These are phyloP conservation scores for Dicyrtoma fusca DNA, from an alignment of 2,888 invertebrate species.

Conservation along the genomic window DNA sequence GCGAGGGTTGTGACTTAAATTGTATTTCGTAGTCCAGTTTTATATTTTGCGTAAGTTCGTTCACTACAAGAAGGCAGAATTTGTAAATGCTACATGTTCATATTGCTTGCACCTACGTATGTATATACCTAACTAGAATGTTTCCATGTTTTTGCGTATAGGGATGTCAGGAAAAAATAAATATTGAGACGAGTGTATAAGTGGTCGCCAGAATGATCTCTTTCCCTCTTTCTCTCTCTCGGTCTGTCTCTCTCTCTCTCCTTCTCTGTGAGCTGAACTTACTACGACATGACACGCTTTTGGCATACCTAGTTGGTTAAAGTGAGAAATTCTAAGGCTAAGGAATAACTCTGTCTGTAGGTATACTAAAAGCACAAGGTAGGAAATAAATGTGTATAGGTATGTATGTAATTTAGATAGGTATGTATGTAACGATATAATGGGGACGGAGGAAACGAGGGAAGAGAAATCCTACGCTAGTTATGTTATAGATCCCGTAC, in stretches of 20 bases:
- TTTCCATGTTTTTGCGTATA: not conserved
- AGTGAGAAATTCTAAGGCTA: not conserved
- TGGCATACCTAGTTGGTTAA: not conserved
- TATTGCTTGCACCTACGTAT: no score
- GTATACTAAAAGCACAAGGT: not conserved
- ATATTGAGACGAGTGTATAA: not conserved
- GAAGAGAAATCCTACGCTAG: conserved; percentile 10
- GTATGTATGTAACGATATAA: not conserved
- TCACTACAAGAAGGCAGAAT: no score
- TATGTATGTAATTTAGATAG: not conserved
- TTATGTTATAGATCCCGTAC: conserved; percentile 21
- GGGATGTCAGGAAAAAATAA: not conserved
- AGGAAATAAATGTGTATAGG: conserved; percentile 5
- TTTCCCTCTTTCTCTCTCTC: no score
- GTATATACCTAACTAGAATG: no score
- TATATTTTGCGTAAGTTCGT: no score
- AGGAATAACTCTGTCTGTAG: not conserved
- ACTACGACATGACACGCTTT: conserved; percentile 1
- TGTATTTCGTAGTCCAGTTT: no score
- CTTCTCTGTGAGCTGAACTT: not conserved
- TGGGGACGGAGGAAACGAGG: not conserved
- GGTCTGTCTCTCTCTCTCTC: no score
- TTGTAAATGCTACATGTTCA: no score
- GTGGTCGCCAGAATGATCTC: not conserved
- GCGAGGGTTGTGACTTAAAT: no score